Evolutionary conservation across 2,797 vertebrate species (phyloP), one percentile per base, ranked within the genome.

Genomic region (Xerus rutilus): DNA sequence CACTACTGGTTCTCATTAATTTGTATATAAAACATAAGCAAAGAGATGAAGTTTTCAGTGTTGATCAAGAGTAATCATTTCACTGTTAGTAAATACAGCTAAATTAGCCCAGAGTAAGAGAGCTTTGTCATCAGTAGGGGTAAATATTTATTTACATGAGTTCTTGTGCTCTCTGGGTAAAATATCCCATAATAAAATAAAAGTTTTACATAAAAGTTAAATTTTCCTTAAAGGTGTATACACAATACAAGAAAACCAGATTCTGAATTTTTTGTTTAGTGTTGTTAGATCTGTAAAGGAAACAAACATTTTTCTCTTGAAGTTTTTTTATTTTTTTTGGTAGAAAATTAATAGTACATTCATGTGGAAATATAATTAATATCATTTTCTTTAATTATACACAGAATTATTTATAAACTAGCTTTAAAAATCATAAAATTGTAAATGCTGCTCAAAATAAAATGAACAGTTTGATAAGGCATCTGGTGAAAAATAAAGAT

Each of bases 401-500:
- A 47, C 6, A 59, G 78, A 81, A 59, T 47, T 93, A 88, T 74
- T 90, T 89, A 25, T 74, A 81, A 77, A 89, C 6, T 81, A 52
- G 12, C 47, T 85, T 94, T 90, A 54, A 65, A 77, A 85, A 72
- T 93, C 79, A 85, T 85, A 43, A 94, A 81, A 89, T 72, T 93
- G 1, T 85, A 54, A 92, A 54, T 78, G 20, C 1, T 82, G 14
- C n/a, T 93, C 30, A 88, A 81, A 94, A 86, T 86, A 93, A 94
- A 91, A 86, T 94, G 10, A 95, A 84, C 28, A 84, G 13, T 70
- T 90, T 49, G 25, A 28, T 70, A 82, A 43, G 25, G 5, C 1
- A 65, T 32, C 43, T 90, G 6, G 12, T 57, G 20, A 82, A 94
- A 95, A 85, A 62, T 67, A 49, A 59, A 32, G 14, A 65, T 57